Evolutionary conservation across 2,113 vertebrate species (phyloP).

Genomic region (Actinemys pallida): DNA sequence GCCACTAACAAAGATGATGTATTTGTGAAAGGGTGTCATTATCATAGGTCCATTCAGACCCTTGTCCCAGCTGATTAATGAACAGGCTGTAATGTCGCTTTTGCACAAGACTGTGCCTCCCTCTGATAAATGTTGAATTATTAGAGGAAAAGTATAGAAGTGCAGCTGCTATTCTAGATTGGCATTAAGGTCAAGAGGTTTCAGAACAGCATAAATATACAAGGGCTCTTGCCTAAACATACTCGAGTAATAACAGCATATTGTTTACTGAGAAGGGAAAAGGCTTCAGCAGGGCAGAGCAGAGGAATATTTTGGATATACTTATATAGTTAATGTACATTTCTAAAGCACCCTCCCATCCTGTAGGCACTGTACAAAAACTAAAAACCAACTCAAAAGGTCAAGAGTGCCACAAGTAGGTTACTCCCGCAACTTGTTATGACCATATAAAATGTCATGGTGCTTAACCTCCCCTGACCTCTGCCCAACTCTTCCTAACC

Average conservation of each 20-base stretch:
- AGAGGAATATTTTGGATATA: neutral
- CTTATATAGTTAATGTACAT: neutral
- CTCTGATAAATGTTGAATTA: neutral
- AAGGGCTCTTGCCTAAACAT: neutral
- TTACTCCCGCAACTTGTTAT: neutral
- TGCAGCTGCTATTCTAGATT: neutral
- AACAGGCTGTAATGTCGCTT: neutral
- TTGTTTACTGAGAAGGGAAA: neutral
- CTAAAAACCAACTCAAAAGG: neutral
- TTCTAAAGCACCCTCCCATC: neutral
- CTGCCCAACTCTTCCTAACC: neutral
- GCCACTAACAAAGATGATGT: neutral
- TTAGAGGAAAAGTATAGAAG: neutral
- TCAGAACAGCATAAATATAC: neutral
- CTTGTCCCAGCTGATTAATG: accelerated
- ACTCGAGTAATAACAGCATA: neutral
- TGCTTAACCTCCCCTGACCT: neutral
- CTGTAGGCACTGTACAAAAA: neutral
- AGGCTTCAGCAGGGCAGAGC: neutral
- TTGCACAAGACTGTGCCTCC: neutral
- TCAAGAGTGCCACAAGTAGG: neutral
- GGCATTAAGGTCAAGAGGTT: neutral
- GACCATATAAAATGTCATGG: neutral
- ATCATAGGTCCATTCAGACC: neutral
- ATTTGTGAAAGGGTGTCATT: neutral